phyloP scores from a whole-genome alignment of 2,888 invertebrate species.

The Oasisia sp. region DNA sequence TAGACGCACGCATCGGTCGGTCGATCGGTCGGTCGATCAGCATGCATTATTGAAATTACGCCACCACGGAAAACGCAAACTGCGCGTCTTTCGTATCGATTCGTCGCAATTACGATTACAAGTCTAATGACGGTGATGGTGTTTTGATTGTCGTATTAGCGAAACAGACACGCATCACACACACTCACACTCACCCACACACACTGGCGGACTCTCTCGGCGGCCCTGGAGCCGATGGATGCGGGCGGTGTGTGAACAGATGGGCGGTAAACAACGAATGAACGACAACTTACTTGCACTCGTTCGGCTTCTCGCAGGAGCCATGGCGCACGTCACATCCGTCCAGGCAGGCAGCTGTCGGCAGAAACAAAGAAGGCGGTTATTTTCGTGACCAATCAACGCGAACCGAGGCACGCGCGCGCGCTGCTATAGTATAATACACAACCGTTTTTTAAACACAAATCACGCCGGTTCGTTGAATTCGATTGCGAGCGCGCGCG shows the following conservation, averaged over 20 bases:
- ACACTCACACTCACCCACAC: neutral
- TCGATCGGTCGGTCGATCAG: neutral
- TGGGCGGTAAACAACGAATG: slow-evolving; percentile 29
- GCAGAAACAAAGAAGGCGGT: slow-evolving; percentile 59
- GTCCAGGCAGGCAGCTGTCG: slow-evolving; percentile 89
- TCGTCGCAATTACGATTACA: neutral
- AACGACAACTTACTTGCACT: slow-evolving; percentile 88
- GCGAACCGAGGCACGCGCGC: neutral
- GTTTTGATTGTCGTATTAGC: neutral
- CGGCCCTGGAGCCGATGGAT: neutral
- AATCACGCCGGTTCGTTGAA: slow-evolving; percentile 8
- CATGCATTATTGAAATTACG: slow-evolving; percentile 6
- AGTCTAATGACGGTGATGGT: neutral
- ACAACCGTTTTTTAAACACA: slow-evolving; percentile 6
- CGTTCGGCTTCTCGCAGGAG: slow-evolving; percentile 89
- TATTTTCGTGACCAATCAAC: slow-evolving; percentile 12
- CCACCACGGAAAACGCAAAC: neutral
- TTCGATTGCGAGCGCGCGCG: neutral
- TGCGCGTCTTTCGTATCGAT: neutral
- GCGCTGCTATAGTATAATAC: neutral
- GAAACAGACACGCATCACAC: neutral
- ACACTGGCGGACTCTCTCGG: neutral
- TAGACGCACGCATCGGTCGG: neutral
- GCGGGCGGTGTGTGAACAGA: slow-evolving; percentile 12
- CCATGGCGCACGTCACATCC: slow-evolving; percentile 93